phyloP scores from a whole-genome alignment of 1,140 invertebrate genomes.

The Anastrepha obliqua region DNA sequence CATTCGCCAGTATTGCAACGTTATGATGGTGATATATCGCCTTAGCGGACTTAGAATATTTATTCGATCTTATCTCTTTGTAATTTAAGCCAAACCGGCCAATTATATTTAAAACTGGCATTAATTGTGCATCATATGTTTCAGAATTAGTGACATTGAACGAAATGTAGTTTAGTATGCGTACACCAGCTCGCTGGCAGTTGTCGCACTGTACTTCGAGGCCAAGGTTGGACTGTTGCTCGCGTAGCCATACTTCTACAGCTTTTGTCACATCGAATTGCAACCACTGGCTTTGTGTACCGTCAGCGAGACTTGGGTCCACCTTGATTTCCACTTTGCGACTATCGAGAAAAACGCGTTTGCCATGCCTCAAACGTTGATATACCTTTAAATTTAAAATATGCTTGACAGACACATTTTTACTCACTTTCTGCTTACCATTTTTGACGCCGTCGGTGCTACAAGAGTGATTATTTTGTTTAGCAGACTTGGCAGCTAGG shows the following conservation, averaged over 20 bases:
- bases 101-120: conserved; percentile 75
- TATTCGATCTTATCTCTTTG: conserved; percentile 57
- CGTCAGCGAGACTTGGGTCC: conserved; percentile 58
- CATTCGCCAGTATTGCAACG: not conserved
- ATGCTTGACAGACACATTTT: conserved; percentile 54
- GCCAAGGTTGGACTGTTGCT: conserved; percentile 73
- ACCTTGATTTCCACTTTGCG: conserved; percentile 61
- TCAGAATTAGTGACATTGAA: not conserved
- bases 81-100: conserved; percentile 60
- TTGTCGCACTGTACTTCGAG: conserved; percentile 76
- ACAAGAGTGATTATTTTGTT: conserved; percentile 19
- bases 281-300: conserved; percentile 75
- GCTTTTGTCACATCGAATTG: conserved; percentile 77
- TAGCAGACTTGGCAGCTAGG: conserved; percentile 57
- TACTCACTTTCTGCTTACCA: not conserved
- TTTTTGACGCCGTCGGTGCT: not conserved
- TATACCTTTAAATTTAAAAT: conserved; percentile 66
- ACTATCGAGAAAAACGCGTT: conserved; percentile 61
- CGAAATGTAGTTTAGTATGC: conserved; percentile 67
- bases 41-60: conserved; percentile 43
- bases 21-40: not conserved
- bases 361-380: conserved; percentile 61
- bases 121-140: conserved; percentile 57
- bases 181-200: conserved; percentile 67
- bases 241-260: conserved; percentile 75